Evolutionary conservation across 2,797 vertebrate species (phyloP).

Genomic region (Furcifer pardalis): DNA sequence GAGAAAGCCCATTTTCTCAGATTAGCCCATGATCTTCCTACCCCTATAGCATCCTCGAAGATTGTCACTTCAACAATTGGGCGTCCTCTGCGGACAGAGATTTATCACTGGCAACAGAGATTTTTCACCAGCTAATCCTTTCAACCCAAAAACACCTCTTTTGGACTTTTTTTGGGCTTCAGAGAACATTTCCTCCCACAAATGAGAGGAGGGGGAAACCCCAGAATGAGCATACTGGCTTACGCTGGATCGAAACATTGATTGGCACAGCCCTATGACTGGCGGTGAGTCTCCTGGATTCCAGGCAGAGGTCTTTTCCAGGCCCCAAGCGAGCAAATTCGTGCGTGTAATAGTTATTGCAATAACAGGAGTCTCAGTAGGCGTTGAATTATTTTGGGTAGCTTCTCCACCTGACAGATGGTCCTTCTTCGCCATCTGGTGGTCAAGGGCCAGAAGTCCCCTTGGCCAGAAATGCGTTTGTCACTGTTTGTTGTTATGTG

Average conservation of each 20-base stretch:
- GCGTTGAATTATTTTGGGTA: not conserved
- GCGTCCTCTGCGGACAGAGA: too few species aligned
- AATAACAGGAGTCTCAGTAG: not conserved
- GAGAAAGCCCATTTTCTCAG: too few species aligned
- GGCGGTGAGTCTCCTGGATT: not conserved
- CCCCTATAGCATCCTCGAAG: too few species aligned
- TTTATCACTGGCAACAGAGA: too few species aligned
- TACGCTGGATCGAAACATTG: too few species aligned
- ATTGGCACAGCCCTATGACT: not conserved
- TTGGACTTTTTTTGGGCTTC: too few species aligned
- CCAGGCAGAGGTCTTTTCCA: not conserved
- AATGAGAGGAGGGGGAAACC: not conserved
- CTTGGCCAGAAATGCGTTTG: not conserved
- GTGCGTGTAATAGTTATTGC: not conserved
- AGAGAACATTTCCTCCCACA: not conserved
- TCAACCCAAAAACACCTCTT: too few species aligned
- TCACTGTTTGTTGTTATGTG: not conserved
- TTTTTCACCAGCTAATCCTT: too few species aligned
- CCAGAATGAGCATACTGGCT: not conserved
- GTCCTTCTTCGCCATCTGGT: constrained; percentile 31
- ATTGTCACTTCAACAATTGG: too few species aligned
- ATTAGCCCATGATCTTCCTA: too few species aligned
- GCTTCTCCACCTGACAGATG: not conserved
- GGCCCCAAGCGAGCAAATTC: not conserved
- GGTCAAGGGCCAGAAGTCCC: not conserved